These are phyloP conservation scores for Coranthus polyacanthus DNA, from an alignment of 2,797 vertebrate species.

Conservation along the genomic window DNA sequence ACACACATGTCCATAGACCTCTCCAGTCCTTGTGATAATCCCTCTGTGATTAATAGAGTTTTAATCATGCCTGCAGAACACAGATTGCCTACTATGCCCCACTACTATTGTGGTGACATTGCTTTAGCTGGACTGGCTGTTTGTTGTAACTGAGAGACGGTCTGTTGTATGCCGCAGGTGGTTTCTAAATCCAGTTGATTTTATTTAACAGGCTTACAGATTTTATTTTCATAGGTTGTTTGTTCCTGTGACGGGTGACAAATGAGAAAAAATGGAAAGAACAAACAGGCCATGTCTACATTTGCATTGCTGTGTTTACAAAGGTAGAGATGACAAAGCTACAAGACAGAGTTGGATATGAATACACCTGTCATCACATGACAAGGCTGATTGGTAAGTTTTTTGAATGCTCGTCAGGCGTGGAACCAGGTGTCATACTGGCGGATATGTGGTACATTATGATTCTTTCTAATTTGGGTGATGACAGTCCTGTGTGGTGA, in stretches of 20 bases:
- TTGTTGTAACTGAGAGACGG: slow-evolving; percentile 6
- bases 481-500: background rate
- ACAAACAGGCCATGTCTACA: slow-evolving; percentile 9
- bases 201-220: background rate
- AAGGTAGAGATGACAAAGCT: slow-evolving; percentile 24
- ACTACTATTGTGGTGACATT: background rate
- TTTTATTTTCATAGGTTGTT: background rate
- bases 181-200: background rate
- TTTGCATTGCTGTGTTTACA: slow-evolving; percentile 52
- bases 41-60: slow-evolving; percentile 74
- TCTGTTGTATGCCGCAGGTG: slow-evolving; percentile 35
- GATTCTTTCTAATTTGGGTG: background rate
- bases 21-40: slow-evolving; percentile 56
- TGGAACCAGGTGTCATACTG: background rate
- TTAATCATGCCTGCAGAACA: slow-evolving; percentile 63
- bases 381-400: slow-evolving; percentile 7
- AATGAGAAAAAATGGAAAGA: slow-evolving; percentile 42
- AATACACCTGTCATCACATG: slow-evolving; percentile 22
- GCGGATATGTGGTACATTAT: background rate
- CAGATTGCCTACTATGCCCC: slow-evolving; percentile 13
- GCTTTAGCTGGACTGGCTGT: background rate
- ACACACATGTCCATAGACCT: slow-evolving; percentile 30
- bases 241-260: slow-evolving; percentile 19
- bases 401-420: background rate
- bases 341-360: background rate